A percentile compares a stretch with the other conserved stretches of the same genome.
These are phyloP conservation scores for Rhea pennata DNA, from an alignment of 2,113 vertebrate species.

Conservation along the genomic window DNA sequence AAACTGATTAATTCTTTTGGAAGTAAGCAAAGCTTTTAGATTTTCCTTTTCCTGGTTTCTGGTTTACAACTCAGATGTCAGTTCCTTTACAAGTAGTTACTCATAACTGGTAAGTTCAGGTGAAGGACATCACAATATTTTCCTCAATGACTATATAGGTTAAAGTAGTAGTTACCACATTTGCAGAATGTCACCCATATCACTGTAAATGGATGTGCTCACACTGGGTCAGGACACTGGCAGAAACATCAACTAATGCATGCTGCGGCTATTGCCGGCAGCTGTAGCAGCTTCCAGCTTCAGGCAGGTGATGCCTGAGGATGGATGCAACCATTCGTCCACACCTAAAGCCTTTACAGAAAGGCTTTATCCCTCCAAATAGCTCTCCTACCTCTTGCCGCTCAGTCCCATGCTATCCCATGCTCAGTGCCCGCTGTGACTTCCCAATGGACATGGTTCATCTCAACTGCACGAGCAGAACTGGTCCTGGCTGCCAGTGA, in stretches of 20 bases:
- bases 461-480: too few species aligned
- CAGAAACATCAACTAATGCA: neutral
- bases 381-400: too few species aligned
- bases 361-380: too few species aligned
- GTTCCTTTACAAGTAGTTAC: neutral
- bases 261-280: too few species aligned
- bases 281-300: too few species aligned
- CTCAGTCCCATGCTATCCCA: too few species aligned
- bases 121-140: neutral
- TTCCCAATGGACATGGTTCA: too few species aligned
- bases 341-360: too few species aligned
- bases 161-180: neutral
- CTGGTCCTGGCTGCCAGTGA: too few species aligned
- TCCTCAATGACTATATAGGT: neutral
- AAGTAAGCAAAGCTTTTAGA: neutral
- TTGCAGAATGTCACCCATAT: neutral
- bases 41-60: neutral
- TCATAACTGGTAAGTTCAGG: neutral
- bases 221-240: neutral
- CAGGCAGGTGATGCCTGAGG: neutral
- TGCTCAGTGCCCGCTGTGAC: too few species aligned
- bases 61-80: neutral
- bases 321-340: neutral
- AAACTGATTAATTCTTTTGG: neutral
- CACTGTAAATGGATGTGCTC: neutral